These are phyloP conservation scores for Strigamia crassipes DNA, from an alignment of 2,888 invertebrate genomes.

Conservation along the genomic window DNA sequence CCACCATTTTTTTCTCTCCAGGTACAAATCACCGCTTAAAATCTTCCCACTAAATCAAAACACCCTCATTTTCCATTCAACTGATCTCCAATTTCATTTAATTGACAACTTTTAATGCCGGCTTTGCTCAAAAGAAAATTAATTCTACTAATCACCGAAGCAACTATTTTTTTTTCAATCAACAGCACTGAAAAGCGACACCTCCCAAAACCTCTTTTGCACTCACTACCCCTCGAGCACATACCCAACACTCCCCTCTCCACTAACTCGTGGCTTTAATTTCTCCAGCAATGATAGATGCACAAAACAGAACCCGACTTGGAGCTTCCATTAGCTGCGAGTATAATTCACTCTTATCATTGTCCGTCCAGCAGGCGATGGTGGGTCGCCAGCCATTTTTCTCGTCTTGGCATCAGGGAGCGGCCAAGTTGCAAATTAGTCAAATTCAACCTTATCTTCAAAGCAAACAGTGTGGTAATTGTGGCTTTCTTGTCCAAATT, in stretches of 20 bases:
- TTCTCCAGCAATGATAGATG: constrained; percentile 38
- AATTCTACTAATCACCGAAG: background rate
- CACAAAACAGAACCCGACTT: constrained; percentile 44
- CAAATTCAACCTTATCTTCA: constrained; percentile 45
- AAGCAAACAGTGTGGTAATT: constrained; percentile 47
- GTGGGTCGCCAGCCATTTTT: background rate
- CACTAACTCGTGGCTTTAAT: background rate
- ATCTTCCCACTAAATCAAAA: background rate
- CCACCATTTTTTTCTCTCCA: no score
- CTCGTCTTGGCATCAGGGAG: background rate
- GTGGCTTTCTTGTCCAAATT: constrained; percentile 43
- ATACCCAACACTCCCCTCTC: background rate
- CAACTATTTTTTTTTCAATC: background rate
- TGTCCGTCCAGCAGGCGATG: constrained; percentile 45
- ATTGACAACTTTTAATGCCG: background rate
- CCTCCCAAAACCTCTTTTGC: background rate
- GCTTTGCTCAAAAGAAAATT: background rate
- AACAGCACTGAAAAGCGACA: background rate
- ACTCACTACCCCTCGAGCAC: background rate
- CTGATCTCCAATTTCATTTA: background rate
- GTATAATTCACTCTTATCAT: constrained; percentile 46
- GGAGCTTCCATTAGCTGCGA: background rate
- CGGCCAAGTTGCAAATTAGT: constrained; percentile 43
- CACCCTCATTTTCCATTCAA: background rate
- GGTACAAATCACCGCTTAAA: background rate